Base-by-base conservation (phyloP, 1,140 invertebrate species). In the Zaprionus lachaisei region DNA sequence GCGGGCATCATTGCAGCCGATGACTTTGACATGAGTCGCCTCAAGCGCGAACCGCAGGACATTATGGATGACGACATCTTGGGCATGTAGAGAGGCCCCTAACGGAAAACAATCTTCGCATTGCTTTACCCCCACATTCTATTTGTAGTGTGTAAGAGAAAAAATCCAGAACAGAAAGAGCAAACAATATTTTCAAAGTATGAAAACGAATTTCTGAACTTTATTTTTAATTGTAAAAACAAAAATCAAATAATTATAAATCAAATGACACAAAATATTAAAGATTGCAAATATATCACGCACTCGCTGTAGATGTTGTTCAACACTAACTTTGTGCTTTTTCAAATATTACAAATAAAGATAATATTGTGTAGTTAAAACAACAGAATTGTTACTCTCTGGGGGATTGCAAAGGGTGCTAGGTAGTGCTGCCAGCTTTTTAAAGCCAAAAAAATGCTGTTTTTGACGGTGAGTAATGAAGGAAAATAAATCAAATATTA, bases 1-100 rank as follows among this genome's bases (percentile, higher is more conserved):
- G 83, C 83, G 1, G 80, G 80, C 77, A 80, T 68, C 12, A 87
- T 87, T 57, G 83, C 80, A 7, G 83, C 83, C 20, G 83, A 87
- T 26, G 78, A 87, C 22, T 87, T 80, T 4, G 58, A 72, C 7
- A 56, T 87, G 41, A 41, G 38, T 34, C 56, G 51, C 37, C 54
- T 86, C 0, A 86, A 86, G 55, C 83, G 77, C 2, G 83, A 86
- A 63, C 83, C 83, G 0, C 57, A 65, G 66, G 80, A 87, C 37
- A n/a, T n/a, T 9, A 15, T 54, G 17, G 82, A 85, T 4, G 80
- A 74, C 15, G 70, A 68, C 4, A 69, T 87, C 20, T 20, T 87
- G 51, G 83, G 83, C 54, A 80, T 87, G 12, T 86, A 79, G 44
- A 51, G 12, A 51, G 20, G 37, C 20, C 28, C 12, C 20, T 4